Conservation (phyloP, 2,888 invertebrate species). For the Pollenia angustigena region DNA sequence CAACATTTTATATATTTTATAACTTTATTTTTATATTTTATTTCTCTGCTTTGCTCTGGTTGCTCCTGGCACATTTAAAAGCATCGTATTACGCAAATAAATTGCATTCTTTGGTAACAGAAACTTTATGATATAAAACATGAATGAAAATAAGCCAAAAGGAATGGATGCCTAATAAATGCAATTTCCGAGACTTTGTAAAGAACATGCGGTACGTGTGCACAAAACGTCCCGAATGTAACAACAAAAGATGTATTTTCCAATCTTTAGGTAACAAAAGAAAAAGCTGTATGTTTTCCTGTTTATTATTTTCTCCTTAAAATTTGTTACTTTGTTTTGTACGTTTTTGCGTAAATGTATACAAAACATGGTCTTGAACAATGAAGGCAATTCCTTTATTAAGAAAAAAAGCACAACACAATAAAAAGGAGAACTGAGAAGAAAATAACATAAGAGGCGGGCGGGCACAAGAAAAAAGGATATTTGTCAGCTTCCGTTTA, state of each 20-base stretch:
- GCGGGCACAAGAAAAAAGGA: constrained; percentile 9
- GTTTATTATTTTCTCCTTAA: constrained; percentile 4
- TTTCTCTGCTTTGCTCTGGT: not conserved
- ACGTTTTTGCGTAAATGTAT: constrained; percentile 28
- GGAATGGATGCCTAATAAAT: constrained; percentile 69
- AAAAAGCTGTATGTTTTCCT: not conserved
- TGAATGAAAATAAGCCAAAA: constrained; percentile 47
- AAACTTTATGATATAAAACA: constrained; percentile 52
- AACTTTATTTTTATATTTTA: constrained; percentile 21
- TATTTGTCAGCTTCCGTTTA: constrained; percentile 69
- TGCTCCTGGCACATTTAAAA: not conserved
- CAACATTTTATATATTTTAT: constrained; percentile 30
- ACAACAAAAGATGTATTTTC: constrained; percentile 37
- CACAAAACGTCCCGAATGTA: not conserved
- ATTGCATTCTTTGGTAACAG: constrained; percentile 28
- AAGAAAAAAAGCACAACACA: constrained; percentile 37
- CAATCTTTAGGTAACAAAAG: constrained; percentile 18
- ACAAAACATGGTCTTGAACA: constrained; percentile 61
- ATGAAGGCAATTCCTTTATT: constrained; percentile 57
- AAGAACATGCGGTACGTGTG: constrained; percentile 50
- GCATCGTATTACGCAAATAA: constrained; percentile 45
- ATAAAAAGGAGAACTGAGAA: not conserved
- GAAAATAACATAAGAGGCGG: not conserved
- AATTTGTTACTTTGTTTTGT: not conserved
- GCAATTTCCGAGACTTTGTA: constrained; percentile 72